Percentiles rank a stretch among this genome's conserved stretches.
Conservation (phyloP, 2,113 vertebrate species). For the Anarhynchus alexandrinus region DNA sequence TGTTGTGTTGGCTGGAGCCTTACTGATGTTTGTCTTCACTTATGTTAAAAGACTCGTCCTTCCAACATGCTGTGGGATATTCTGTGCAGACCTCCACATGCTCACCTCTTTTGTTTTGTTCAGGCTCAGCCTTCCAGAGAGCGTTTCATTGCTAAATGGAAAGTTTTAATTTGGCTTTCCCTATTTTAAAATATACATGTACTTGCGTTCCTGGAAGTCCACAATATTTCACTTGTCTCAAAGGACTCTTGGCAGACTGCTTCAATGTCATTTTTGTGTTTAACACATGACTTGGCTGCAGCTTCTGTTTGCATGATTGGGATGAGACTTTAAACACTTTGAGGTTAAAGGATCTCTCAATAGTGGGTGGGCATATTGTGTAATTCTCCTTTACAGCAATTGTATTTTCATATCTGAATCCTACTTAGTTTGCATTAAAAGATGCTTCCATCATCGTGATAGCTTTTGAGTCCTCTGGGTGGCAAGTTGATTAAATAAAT, state of each 20-base stretch:
- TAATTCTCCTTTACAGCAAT: background rate
- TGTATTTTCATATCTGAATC: constrained; percentile 19
- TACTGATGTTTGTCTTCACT: background rate
- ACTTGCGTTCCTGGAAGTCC: constrained; percentile 52
- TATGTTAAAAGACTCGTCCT: background rate
- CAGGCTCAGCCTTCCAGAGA: background rate
- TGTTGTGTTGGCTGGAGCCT: background rate
- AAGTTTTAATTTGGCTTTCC: constrained; percentile 58
- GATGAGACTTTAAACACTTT: constrained; percentile 46
- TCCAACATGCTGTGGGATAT: background rate
- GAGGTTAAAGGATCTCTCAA: constrained; percentile 21
- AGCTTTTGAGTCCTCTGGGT: constrained; percentile 11
- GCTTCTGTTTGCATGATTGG: background rate
- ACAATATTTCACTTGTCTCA: constrained; percentile 45
- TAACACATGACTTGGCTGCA: constrained; percentile 25
- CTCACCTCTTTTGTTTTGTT: background rate
- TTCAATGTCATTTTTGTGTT: constrained; percentile 48
- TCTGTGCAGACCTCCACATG: background rate
- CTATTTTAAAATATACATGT: constrained; percentile 34
- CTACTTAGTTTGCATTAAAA: background rate
- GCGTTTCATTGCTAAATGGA: constrained; percentile 5
- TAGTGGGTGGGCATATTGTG: constrained; percentile 55
- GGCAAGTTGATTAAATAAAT: background rate
- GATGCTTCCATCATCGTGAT: background rate
- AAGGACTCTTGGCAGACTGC: background rate